phyloP scores from a whole-genome alignment of 2,113 vertebrate genomes.

The Chionomys nivalis region DNA sequence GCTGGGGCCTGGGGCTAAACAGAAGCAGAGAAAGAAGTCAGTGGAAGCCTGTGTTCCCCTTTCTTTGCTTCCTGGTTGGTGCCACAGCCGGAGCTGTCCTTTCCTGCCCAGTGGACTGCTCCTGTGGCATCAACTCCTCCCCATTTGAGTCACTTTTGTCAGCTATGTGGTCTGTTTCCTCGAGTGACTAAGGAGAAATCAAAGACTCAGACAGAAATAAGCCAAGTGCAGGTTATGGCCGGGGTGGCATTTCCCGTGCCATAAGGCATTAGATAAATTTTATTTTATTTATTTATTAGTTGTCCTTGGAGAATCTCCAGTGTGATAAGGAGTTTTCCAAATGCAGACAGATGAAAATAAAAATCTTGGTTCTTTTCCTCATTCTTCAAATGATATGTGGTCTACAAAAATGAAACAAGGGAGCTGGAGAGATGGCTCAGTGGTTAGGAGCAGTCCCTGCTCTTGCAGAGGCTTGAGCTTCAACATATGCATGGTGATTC shows the following conservation, averaged over 20 bases:
- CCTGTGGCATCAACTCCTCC: neutral
- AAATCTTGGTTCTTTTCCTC: neutral
- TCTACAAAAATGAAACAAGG: neutral
- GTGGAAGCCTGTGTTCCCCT: neutral
- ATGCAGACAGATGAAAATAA: neutral
- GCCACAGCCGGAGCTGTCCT: neutral
- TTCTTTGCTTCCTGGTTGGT: neutral
- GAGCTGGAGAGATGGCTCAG: neutral
- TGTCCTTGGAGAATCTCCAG: neutral
- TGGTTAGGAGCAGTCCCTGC: neutral
- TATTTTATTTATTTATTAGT: neutral
- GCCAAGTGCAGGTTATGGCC: neutral
- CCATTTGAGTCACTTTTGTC: neutral
- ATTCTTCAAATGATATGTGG: neutral
- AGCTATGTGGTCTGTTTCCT: neutral
- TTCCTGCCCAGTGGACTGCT: neutral
- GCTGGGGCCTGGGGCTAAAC: neutral
- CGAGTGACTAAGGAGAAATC: neutral
- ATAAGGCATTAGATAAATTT: neutral
- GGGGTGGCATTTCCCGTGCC: neutral
- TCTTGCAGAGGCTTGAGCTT: neutral
- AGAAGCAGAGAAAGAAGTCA: neutral
- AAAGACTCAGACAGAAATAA: neutral
- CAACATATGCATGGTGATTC: neutral
- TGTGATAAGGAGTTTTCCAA: neutral